phyloP scores from a whole-genome alignment of 2,797 vertebrate genomes.

The Cossypha niveicapilla region DNA sequence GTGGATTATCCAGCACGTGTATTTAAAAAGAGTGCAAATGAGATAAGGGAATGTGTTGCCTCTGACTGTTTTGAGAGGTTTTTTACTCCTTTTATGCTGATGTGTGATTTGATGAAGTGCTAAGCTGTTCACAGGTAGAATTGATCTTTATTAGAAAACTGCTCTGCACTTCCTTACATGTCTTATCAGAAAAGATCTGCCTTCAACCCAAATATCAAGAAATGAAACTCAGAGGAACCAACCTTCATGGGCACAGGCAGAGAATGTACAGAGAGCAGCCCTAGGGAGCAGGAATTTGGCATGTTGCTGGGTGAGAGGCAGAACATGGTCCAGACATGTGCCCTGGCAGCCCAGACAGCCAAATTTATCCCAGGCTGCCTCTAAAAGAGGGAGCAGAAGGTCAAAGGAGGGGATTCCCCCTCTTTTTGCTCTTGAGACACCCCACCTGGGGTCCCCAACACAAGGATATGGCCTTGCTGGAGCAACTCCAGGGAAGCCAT shows the following conservation, averaged over 20 bases:
- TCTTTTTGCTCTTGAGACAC: not conserved
- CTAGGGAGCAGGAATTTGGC: not conserved
- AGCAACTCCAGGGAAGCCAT: not conserved
- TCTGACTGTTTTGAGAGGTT: not conserved
- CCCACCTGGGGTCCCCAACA: accelerated
- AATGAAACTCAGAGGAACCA: not conserved
- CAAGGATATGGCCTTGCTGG: not conserved
- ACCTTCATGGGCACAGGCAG: not conserved
- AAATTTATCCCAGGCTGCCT: not conserved
- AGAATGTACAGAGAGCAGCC: not conserved
- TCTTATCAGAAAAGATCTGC: not conserved
- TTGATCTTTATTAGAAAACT: not conserved
- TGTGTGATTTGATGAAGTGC: not conserved
- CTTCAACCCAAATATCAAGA: not conserved
- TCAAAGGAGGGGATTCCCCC: accelerated
- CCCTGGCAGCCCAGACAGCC: not conserved
- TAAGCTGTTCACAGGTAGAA: not conserved
- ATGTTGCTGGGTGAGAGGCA: not conserved
- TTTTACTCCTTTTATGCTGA: not conserved
- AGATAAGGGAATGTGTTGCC: not conserved
- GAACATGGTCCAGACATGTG: too few species aligned
- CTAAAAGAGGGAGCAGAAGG: too few species aligned
- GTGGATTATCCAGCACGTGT: not conserved
- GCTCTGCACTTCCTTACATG: not conserved
- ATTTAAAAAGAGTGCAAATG: not conserved